Base-by-base conservation (phyloP, 2,797 vertebrate genomes). In the Chromis chromis region DNA sequence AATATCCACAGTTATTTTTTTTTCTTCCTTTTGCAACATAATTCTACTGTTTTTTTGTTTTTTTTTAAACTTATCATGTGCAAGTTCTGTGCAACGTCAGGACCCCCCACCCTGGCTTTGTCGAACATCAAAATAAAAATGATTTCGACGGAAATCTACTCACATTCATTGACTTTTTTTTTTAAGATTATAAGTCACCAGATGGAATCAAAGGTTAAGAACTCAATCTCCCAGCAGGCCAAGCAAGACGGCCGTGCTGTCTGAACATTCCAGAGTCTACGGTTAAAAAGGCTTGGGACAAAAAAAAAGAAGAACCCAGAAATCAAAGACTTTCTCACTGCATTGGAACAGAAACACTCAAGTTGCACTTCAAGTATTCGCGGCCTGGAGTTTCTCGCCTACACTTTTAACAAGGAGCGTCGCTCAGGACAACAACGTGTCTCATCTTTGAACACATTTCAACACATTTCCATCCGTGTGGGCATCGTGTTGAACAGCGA, bases 71-170 rank as follows among this genome's bases (percentile, higher is more conserved):
- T 84, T 78, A 81, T 78, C 79, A 91, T 94, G 94, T 95, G 94
- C 94, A 95, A 95, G 88, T 93, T 93, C 86, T 92, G 90, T 93
- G 94, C 94, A 92, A 91, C 56, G 65, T 92, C 89, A 89, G 83
- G 89, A 87, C 70, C 73, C 25, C 65, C 83, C 78, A 67, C 80
- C 63, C 83, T 40, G 39, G 86, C 82, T 89, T 25, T 67, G 59
- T 83, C 57, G 4, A 80, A 87, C 79, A 85, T 82, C 83, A 74
- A 81, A 88, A 87, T 64, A 68, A 90, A 74, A 88, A 72, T 28
- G 57, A 86, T 85, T 89, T 86, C 82, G 0, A 44, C 28, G 69
- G 85, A 91, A 88, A 87, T 87, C 86, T 55, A 74, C 82, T 92
- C 88, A 95, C 94, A 95, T 94, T 95, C 91, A 91, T 79, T 73